phyloP scores from a whole-genome alignment of 2,888 invertebrate genomes.

The Nezara viridula region DNA sequence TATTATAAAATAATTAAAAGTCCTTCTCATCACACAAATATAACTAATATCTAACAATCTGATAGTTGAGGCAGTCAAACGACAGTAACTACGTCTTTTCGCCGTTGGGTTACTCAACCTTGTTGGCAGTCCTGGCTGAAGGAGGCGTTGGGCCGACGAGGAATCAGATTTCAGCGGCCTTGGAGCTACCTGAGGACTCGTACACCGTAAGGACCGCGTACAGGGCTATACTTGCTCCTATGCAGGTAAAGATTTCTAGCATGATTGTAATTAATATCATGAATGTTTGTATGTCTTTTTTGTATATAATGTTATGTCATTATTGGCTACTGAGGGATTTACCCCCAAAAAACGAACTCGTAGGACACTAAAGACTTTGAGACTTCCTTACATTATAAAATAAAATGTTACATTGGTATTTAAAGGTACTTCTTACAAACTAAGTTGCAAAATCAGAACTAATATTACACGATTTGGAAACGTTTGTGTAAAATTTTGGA shows the following conservation, averaged over 20 bases:
- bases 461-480: too few relatives aligned
- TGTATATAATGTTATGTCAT: too few relatives aligned
- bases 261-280: too few relatives aligned
- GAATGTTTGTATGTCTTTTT: too few relatives aligned
- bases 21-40: not conserved
- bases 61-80: conserved; percentile 70
- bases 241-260: conserved; percentile 69
- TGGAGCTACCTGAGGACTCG: conserved; percentile 73
- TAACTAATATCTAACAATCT: conserved; percentile 68
- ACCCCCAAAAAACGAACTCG: too few relatives aligned
- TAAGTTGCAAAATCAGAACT: too few relatives aligned
- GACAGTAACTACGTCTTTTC: conserved; percentile 75
- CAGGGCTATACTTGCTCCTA: conserved; percentile 71
- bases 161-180: conserved; percentile 73
- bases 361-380: too few relatives aligned
- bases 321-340: too few relatives aligned
- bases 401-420: too few relatives aligned
- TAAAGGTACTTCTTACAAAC: too few relatives aligned
- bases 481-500: too few relatives aligned
- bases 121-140: conserved; percentile 76
- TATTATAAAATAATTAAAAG: not conserved
- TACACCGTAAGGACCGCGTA: conserved; percentile 71
- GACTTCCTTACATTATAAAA: too few relatives aligned
- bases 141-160: conserved; percentile 75
- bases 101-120: conserved; percentile 76